phyloP scores from a whole-genome alignment of 1,140 invertebrate genomes.

The Sminthurides bifidus region DNA sequence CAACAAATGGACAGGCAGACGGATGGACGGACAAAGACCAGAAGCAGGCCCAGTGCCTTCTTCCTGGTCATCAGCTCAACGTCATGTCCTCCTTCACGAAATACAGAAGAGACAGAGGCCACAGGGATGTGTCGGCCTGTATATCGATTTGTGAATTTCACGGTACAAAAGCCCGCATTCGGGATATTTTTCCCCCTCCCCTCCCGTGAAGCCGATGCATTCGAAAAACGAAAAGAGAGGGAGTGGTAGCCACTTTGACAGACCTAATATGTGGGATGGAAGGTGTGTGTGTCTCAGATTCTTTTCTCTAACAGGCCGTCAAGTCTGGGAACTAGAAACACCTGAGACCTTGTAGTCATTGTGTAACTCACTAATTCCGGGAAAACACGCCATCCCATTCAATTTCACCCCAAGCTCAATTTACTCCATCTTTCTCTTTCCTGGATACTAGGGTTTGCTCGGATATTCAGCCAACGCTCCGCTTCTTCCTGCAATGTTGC shows the following conservation, averaged over 20 bases:
- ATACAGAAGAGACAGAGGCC: no score
- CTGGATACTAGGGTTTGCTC: no score
- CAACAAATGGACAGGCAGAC: no score
- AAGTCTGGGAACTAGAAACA: conserved; percentile 23
- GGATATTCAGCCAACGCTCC: no score
- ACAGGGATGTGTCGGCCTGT: neutral
- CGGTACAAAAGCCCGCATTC: neutral
- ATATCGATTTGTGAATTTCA: neutral
- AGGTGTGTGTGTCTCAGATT: neutral
- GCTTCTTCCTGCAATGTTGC: neutral
- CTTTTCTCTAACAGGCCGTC: neutral
- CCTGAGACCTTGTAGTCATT: conserved; percentile 28
- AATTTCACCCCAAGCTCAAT: conserved; percentile 6
- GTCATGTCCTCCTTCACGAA: no score
- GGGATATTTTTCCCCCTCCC: neutral
- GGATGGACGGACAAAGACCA: no score
- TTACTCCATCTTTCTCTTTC: neutral
- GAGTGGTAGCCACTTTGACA: conserved; percentile 10
- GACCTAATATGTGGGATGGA: conserved; percentile 12
- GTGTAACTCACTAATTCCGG: conserved; percentile 21
- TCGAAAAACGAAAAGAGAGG: neutral
- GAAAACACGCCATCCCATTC: conserved; percentile 19
- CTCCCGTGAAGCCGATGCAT: neutral
- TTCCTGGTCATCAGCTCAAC: no score
- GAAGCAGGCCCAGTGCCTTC: no score